Evolutionary conservation across 2,113 vertebrate genomes (phyloP).

Genomic region (Morone saxatilis): DNA sequence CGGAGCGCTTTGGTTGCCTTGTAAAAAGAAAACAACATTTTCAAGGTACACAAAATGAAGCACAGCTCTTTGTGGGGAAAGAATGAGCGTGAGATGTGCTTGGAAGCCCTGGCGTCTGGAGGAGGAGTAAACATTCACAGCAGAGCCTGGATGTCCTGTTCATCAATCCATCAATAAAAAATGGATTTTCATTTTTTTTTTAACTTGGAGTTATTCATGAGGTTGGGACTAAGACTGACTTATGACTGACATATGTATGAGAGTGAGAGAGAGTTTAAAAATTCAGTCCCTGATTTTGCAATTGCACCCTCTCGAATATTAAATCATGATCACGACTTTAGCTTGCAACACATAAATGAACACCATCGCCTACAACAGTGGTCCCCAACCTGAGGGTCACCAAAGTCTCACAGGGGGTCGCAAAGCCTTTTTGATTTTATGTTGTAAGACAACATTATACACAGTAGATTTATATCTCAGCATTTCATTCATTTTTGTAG

Average conservation of each 20-base stretch:
- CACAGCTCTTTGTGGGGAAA: background rate
- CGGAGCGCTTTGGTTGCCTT: background rate
- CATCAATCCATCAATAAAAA: background rate
- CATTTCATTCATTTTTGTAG: too few species aligned
- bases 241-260: background rate
- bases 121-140: too few species aligned
- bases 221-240: background rate
- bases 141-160: background rate
- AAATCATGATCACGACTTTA: too few species aligned
- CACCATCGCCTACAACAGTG: too few species aligned
- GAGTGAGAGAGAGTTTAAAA: background rate
- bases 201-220: background rate
- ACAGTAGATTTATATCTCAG: too few species aligned
- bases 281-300: too few species aligned
- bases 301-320: too few species aligned
- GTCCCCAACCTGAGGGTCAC: too few species aligned
- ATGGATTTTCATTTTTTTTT: background rate
- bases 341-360: too few species aligned
- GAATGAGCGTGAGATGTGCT: background rate
- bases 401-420: too few species aligned
- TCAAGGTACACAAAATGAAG: conserved; percentile 49
- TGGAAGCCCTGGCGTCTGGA: background rate
- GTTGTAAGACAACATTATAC: too few species aligned
- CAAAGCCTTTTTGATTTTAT: too few species aligned
- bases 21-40: conserved; percentile 40